Evolutionary conservation across 2,888 invertebrate genomes (phyloP), one percentile per base, ranked within the genome.

Genomic region (Sarcophaga carnaria): DNA sequence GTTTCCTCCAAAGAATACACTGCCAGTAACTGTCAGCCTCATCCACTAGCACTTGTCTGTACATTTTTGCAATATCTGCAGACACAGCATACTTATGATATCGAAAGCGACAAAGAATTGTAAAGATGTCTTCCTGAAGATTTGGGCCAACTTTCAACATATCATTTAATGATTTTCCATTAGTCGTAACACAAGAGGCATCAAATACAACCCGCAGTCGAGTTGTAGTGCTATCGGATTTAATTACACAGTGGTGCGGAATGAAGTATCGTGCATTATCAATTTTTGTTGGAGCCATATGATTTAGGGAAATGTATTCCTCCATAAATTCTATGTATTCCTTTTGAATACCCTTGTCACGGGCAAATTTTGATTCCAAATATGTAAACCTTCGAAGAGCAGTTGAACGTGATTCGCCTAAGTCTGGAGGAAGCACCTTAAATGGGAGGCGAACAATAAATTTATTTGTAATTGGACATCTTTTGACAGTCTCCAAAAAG

Each of bases 51-150:
- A 88, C 70, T 37, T 87, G 88, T 14, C 88, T 37, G 59, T 88
- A 88, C 89, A 88, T 88, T 70, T 89, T 88, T 5, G 74, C 81
- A 11, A 89, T 88, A 60, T 88, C 89, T 10, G 86, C 88, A 3
- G 85, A 78, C 14, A 87, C 20, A 1, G 71, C 86, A 66, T 70
- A 88, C 11, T 81, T 77, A 76, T 80, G 63, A 12, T 85, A 27
- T 11, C 82, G 81, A 77, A 89, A 89, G 67, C 85, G 86, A 37
- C 79, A 14, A 10, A 88, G 60, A 47, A 87, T 69, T 5, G 79
- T 49, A 10, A 85, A 85, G 1, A 88, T n/a, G 11, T 88, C 74
- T 45, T 83, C 72, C 47, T 85, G 77, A 27, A 85, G 67, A 10
- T 76, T 85, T n/a, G 80, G 85, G 1, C 85, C 85, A 54, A 76